Evolutionary conservation across 2,888 invertebrate genomes (phyloP).

Genomic region (Papilio protenor): DNA sequence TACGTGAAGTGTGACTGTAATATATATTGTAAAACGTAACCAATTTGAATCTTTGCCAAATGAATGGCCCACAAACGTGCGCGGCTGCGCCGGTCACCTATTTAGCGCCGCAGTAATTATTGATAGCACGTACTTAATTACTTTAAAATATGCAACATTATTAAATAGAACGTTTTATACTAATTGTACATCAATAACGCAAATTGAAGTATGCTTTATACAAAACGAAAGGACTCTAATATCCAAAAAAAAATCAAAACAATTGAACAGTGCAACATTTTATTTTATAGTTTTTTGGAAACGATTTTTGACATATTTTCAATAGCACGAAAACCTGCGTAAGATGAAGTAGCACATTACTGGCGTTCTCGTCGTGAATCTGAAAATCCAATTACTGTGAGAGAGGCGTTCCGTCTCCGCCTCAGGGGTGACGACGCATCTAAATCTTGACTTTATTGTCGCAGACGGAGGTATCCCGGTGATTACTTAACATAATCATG

Average conservation of each 20-base stretch:
- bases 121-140: slow-evolving; percentile 20
- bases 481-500: slow-evolving; percentile 25
- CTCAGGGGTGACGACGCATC: slow-evolving; percentile 17
- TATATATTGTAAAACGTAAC: slow-evolving; percentile 23
- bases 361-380: slow-evolving; percentile 7
- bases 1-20: slow-evolving; percentile 20
- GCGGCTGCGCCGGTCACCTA: slow-evolving; percentile 21
- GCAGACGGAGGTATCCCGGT: neutral
- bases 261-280: too few relatives aligned
- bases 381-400: slow-evolving; percentile 21
- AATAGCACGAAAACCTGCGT: neutral
- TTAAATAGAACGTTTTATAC: neutral
- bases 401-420: slow-evolving; percentile 13
- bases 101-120: slow-evolving; percentile 23
- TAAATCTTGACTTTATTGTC: slow-evolving; percentile 25
- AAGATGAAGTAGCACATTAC: slow-evolving; percentile 23
- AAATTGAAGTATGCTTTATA: neutral
- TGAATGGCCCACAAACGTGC: slow-evolving; percentile 22
- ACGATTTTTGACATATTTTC: neutral
- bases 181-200: neutral
- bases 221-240: too few relatives aligned
- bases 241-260: too few relatives aligned
- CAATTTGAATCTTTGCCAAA: slow-evolving; percentile 28
- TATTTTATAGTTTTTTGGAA: too few relatives aligned
- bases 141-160: slow-evolving; percentile 25